Conservation (phyloP, 2,888 invertebrate species). For the Tetragonula carbonaria region DNA sequence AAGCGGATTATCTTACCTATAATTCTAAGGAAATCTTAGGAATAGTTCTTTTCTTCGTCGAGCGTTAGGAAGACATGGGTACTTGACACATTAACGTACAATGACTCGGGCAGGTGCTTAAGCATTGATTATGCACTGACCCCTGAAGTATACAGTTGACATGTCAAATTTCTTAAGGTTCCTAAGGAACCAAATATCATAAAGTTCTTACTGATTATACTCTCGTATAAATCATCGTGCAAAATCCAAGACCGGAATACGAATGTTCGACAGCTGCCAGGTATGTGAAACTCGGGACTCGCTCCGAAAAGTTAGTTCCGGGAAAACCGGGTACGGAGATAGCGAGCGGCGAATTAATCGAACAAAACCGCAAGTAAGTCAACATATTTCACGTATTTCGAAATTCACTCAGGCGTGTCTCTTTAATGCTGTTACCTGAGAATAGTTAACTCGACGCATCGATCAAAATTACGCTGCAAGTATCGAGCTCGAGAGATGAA, state of each 20-base stretch:
- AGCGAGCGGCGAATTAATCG: neutral
- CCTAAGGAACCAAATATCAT: no score
- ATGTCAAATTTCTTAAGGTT: neutral
- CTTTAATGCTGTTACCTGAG: conserved; percentile 5
- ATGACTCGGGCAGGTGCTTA: neutral
- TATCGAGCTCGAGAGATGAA: neutral
- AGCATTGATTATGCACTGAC: neutral
- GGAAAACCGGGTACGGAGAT: neutral
- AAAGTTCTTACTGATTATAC: no score
- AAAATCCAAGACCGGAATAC: no score
- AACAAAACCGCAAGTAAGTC: neutral
- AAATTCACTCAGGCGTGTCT: conserved; percentile 21
- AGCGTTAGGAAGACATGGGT: neutral
- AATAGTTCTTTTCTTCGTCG: neutral
- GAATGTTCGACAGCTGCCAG: no score
- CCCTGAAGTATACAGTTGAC: neutral
- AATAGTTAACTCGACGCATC: neutral
- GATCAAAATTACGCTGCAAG: conserved; percentile 7
- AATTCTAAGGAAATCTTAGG: neutral
- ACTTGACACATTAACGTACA: conserved; percentile 1
- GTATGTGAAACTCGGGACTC: no score
- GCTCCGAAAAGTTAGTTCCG: neutral
- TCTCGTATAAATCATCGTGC: no score
- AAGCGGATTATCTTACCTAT: no score
- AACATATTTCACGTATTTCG: neutral